Conservation (phyloP, 2,797 vertebrate species). For the Brotogeris chrysoptera region DNA sequence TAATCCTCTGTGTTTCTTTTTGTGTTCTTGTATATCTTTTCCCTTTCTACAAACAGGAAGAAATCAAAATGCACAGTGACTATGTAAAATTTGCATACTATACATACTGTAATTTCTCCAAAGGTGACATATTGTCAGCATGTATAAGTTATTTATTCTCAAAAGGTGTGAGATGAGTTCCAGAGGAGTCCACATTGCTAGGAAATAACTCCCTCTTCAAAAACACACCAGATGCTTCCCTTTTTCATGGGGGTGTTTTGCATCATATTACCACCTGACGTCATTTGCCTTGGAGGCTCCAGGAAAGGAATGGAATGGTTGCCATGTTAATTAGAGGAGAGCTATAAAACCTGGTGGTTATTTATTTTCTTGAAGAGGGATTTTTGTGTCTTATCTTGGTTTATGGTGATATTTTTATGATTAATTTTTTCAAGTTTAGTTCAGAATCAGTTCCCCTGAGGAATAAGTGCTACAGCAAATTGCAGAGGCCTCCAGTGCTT, state of each 20-base stretch:
- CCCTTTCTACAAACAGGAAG: background rate
- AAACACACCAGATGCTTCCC: slow-evolving; percentile 9
- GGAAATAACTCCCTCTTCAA: background rate
- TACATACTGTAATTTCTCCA: slow-evolving; percentile 17
- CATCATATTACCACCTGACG: slow-evolving; percentile 33
- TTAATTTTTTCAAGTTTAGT: slow-evolving; percentile 30
- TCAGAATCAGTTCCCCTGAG: slow-evolving; percentile 7
- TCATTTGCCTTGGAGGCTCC: slow-evolving; percentile 22
- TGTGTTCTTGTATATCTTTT: background rate
- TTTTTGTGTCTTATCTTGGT: slow-evolving; percentile 42
- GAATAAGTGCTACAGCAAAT: slow-evolving; percentile 2
- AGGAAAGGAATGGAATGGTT: slow-evolving; percentile 40
- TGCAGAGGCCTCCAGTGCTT: background rate
- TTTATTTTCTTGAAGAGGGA: slow-evolving; percentile 61
- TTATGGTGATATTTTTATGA: slow-evolving; percentile 57
- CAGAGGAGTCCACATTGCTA: background rate
- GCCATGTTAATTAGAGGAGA: slow-evolving; percentile 49
- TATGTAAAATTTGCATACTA: slow-evolving; percentile 19
- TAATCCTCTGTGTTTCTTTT: background rate
- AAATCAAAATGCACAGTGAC: background rate
- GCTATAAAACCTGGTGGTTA: slow-evolving; percentile 57
- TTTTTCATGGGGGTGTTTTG: background rate
- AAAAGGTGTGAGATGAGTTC: slow-evolving; percentile 10
- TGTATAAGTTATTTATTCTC: slow-evolving; percentile 12
- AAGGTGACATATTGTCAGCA: slow-evolving; percentile 17